Conservation (phyloP, 2,888 invertebrate genomes). For the Drosophila ustulata region DNA sequence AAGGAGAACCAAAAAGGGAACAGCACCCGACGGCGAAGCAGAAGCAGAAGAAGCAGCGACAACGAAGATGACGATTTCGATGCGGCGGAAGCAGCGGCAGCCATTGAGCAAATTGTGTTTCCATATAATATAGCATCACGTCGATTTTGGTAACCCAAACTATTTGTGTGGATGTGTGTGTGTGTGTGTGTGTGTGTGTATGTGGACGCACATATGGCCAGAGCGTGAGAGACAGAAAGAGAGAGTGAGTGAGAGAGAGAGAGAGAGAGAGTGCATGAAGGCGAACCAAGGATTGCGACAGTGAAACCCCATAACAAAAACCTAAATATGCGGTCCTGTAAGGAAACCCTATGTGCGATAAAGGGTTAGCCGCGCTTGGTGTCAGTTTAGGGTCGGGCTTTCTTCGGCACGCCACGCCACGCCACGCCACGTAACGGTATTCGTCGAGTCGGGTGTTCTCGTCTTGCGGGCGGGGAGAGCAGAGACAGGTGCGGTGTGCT, state of each 20-base stretch:
- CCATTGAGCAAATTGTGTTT: constrained; percentile 79
- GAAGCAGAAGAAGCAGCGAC: constrained; percentile 20
- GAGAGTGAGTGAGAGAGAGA: constrained; percentile 24
- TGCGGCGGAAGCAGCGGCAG: constrained; percentile 52
- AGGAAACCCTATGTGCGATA: constrained; percentile 86
- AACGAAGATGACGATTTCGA: constrained; percentile 28
- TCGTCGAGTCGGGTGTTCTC: constrained; percentile 64
- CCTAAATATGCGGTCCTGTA: constrained; percentile 86
- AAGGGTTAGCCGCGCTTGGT: constrained; percentile 86
- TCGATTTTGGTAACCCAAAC: constrained; percentile 80
- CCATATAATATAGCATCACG: constrained; percentile 81
- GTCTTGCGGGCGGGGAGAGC: constrained; percentile 38
- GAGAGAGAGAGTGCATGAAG: constrained; percentile 54
- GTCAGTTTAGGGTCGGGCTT: constrained; percentile 83
- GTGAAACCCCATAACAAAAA: constrained; percentile 84
- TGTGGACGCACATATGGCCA: background rate
- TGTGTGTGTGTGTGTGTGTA: constrained; percentile 31
- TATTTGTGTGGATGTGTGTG: constrained; percentile 43
- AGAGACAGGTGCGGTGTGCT: constrained; percentile 8
- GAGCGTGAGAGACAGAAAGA: constrained; percentile 10
- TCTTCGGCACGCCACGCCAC: constrained; percentile 71
- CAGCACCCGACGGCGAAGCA: constrained; percentile 48
- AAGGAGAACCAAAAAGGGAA: constrained; percentile 39
- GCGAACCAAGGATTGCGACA: constrained; percentile 53
- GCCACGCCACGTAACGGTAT: constrained; percentile 74